Evolutionary conservation across 2,888 invertebrate genomes (phyloP).

Genomic region (Papilio demoleus): DNA sequence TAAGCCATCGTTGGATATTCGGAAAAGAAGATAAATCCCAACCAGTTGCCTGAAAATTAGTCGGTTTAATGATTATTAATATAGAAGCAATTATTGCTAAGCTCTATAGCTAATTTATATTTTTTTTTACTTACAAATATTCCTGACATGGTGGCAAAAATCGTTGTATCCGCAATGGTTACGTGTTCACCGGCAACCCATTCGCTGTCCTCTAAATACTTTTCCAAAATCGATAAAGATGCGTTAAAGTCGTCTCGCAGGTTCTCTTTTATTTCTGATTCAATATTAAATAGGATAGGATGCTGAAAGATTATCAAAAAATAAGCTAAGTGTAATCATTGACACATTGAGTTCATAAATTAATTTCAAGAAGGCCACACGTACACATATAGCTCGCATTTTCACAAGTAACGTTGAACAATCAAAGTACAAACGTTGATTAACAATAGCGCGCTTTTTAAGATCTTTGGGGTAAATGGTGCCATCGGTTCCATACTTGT

Average conservation of each 20-base stretch:
- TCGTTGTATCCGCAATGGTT: conserved; percentile 85
- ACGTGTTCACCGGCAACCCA: conserved; percentile 84
- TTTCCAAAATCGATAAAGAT: conserved; percentile 82
- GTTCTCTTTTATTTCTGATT: conserved; percentile 78
- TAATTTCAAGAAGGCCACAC: no score
- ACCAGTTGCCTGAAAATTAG: conserved; percentile 64
- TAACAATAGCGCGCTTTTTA: conserved; percentile 80
- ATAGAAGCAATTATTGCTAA: no score
- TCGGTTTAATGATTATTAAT: not conserved
- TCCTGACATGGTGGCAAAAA: conserved; percentile 80
- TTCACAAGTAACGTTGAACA: conserved; percentile 83
- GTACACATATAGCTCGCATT: conserved; percentile 84
- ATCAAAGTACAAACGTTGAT: conserved; percentile 85
- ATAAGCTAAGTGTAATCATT: not conserved
- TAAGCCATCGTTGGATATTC: conserved; percentile 76
- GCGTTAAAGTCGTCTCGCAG: conserved; percentile 80
- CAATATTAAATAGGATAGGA: conserved; percentile 67
- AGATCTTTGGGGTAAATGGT: conserved; percentile 83
- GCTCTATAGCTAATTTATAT: not conserved
- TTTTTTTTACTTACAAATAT: conserved; percentile 71
- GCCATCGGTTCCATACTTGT: conserved; percentile 83
- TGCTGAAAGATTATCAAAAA: not conserved
- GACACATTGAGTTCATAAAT: conserved; percentile 70
- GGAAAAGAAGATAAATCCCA: conserved; percentile 68
- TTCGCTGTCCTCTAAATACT: conserved; percentile 79